Base-by-base conservation (phyloP, 2,888 invertebrate genomes). In the Brachyopa scutellaris region DNA sequence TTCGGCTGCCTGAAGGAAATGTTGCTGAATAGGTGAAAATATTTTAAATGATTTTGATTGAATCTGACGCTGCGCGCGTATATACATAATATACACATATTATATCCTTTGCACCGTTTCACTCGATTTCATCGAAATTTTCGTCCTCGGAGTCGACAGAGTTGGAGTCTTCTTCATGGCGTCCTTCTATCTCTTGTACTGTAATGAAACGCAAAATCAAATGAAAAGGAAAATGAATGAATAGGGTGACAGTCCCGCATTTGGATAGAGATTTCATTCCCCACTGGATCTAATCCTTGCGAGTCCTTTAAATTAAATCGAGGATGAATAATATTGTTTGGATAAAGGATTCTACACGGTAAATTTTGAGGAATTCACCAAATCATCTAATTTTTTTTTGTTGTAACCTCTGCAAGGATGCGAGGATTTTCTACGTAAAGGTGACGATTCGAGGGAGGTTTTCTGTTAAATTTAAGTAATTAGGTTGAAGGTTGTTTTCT, bases 221-320 rank as follows among this genome's bases (percentile, higher is more conserved):
- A 82, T 82, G 82, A 82, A 77, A 82, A 66, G 70, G 82, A 82
- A 82, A 82, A 82, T 66, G 57, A 66, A 77, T 64, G 51, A 21
- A 62, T 21, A 9, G 36, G 26, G 7, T 33, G 3, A 13, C n/a
- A n/a, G 21, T 45, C 19, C 5, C 6, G 9, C 21, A 11, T 13
- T 6, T 15, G 21, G 19, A 21, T n/a, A 40, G 42, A 9, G 2
- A 13, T 47, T 26, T 26, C 40, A n/a, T 8, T 11, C 13, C 13
- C 55, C 5, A 19, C 6, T 36, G 7, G 57, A 59, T 70, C 64
- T 77, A 82, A 82, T 76, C 70, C 64, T 7, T 23, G 11, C 55
- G 15, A 74, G 76, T 77, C 82, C 77, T 82, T 77, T 70, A 77
- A 82, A 72, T 82, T 77, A 82, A 82, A 82, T 82, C 77, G 82